Evolutionary conservation across 1,140 invertebrate genomes (phyloP), one percentile per base, ranked within the genome.

Genomic region (Musca vetustissima): DNA sequence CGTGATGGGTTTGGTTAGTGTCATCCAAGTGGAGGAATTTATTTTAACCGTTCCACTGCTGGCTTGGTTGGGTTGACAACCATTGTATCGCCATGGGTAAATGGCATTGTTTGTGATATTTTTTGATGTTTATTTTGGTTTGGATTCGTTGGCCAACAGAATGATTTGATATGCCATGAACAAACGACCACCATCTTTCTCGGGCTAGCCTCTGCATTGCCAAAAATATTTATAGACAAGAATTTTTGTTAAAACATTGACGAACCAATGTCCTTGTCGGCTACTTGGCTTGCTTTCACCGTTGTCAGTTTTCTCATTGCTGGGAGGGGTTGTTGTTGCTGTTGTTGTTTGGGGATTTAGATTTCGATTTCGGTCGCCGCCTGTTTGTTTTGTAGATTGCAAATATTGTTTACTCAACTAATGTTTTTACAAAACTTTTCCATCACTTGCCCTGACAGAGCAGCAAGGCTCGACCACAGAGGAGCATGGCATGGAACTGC

Each of bases 201-300:
- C 36, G 4, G 36, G 25, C 25, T 57, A 28, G 22, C 28, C 49
- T 50, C 49, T 50, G 49, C 13, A 13, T 50, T 50, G 49, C 19
- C 36, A 43, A 43, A 24, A 57, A 57, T 11, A 43, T 57, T 28
- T 57, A 28, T 57, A 57, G 22, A 57, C 11, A 57, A 7, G 13
- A 43, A 57, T 57, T 57, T 22, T 25, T 57, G 53, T 57, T 57
- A 28, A 57, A 57, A 28, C 53, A 57, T 57, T 57, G 53, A 57
- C 53, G 53, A 57, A 22, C 24, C 14, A 57, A 57, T 57, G 53
- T 57, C 53, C 53, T 57, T 57, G 24, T 28, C 36, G 36, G 36
- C 36, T 43, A 43, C 36, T 43, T 43, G 36, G 36, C 36, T 43
- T 43, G 36, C 36, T 43, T 43, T 43, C 36, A 43, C 36, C 36